Evolutionary conservation across 2,113 vertebrate genomes (phyloP), one percentile per base, ranked within the genome.

Genomic region (Bagarius yarrelli): DNA sequence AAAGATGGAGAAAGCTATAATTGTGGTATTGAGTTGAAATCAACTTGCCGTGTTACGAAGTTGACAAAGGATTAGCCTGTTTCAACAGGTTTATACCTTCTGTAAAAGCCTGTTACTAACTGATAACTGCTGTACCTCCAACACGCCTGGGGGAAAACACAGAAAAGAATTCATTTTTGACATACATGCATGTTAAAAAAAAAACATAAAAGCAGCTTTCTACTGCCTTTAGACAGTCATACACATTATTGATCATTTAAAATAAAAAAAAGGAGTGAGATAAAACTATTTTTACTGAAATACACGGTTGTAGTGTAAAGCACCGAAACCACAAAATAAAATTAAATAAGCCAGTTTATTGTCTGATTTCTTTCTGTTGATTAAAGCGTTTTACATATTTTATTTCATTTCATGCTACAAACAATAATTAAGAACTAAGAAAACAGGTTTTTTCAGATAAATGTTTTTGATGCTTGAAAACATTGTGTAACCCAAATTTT

Each of bases 41-140:
- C 47, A 74, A 34, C 71, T 36, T n/a, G 23, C 67, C n/a, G 13
- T 47, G n/a, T 57, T 75, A 59, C 56, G 19, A 75, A 57, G 72
- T 36, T 75, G 52, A 75, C 52, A 75, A 57, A 75, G 55, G 55
- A 75, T 71, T 52, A 71, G 67, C n/a, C 25, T 71, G 67, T 71
- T 75, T n/a, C 52, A 75, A 57, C 30, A 75, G 55, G 56, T n/a
- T 60, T 76, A 11, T 60, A 47, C 15, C 16, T 27, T 76, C 34
- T 44, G 27, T 40, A 44, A 44, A 76, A 60, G 56, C n/a, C 36
- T 27, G 8, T 19, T 76, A 60, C 34, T n/a, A 60, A 60, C 56
- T 23, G 2, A 27, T 47, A 60, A 76, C 74, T 19, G 34, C n/a
- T 44, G 56, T 19, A 60, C 32, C 55, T 59, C 23, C n/a, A 27